phyloP scores from a whole-genome alignment of 2,888 invertebrate genomes.

The Luffia ferchaultella region DNA sequence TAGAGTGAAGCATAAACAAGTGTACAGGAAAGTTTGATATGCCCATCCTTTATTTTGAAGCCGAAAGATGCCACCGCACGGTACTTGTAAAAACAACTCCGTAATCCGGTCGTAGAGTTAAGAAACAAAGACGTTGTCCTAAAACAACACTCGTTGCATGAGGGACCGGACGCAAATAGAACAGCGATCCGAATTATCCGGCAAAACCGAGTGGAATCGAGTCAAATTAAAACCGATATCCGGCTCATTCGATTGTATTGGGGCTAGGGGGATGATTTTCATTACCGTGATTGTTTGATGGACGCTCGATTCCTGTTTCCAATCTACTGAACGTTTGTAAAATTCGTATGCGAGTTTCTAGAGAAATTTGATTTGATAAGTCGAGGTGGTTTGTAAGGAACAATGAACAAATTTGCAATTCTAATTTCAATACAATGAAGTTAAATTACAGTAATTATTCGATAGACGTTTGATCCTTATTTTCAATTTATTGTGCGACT shows the following conservation, averaged over 20 bases:
- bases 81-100: background rate
- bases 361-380: background rate
- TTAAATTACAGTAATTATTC: no score
- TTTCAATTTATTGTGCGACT: no score
- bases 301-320: slow-evolving; percentile 1
- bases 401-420: background rate
- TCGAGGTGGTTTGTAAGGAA: background rate
- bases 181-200: background rate
- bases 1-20: no score
- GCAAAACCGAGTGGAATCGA: background rate
- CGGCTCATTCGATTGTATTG: background rate
- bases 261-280: slow-evolving; percentile 3
- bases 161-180: background rate
- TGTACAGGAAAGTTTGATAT: no score
- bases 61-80: background rate
- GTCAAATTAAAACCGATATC: background rate
- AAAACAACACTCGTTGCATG: background rate
- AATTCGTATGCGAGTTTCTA: background rate
- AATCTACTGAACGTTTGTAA: background rate
- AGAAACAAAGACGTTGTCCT: background rate
- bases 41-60: no score
- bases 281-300: slow-evolving; percentile 7
- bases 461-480: no score
- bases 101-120: background rate
- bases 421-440: background rate